Base-by-base conservation (phyloP, 2,888 invertebrate genomes). In the Hirtodrosophila duncani region DNA sequence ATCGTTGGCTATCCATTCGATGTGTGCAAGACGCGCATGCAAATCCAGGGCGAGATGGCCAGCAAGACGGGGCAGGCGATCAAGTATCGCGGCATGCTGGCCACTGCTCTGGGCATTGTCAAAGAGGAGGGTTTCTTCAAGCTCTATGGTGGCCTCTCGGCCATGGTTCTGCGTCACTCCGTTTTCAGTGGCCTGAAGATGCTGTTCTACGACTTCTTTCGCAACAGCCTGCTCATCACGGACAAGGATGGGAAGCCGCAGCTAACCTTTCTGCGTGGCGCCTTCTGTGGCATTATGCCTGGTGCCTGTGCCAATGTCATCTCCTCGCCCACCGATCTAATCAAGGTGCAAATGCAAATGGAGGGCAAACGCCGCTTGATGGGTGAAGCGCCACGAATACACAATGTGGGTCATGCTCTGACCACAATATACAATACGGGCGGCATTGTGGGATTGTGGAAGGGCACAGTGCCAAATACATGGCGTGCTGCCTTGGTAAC, bases 281-380 rank as follows among this genome's bases (percentile, higher is more conserved):
- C 43, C 3, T 8, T 51, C 2, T 45, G 39, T 21, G 67, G 66
- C 1, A n/a, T 51, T 2, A 2, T 36, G 3, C 50, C 48, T 0
- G 63, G 56, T 0, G 37, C 31, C 0, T n/a, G 38, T 0, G 56
- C 62, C 14, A 50, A 44, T 3, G 8, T 67, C 13, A 4, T 53
- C 1, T 34, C 93, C 27, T 94, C 94, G 64, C 96, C 97, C 0
- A 92, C 95, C 0, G 96, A 97, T 88, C 89, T 97, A 57, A 91
- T 96, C 70, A 97, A 97, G 88, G 94, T 96, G 3, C 95, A 95
- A 87, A 91, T 96, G 89, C 96, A 97, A 87, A 94, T 95, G 90
- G 96, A 97, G 85, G 96, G 96, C 0, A 89, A 91, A 60, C 86
- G 95, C 18, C 83, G 91, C 56, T 85, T 95, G 44, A 90, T 94